These are phyloP conservation scores for Cichlasoma orientale DNA, from an alignment of 2,797 vertebrate species.

Conservation along the genomic window DNA sequence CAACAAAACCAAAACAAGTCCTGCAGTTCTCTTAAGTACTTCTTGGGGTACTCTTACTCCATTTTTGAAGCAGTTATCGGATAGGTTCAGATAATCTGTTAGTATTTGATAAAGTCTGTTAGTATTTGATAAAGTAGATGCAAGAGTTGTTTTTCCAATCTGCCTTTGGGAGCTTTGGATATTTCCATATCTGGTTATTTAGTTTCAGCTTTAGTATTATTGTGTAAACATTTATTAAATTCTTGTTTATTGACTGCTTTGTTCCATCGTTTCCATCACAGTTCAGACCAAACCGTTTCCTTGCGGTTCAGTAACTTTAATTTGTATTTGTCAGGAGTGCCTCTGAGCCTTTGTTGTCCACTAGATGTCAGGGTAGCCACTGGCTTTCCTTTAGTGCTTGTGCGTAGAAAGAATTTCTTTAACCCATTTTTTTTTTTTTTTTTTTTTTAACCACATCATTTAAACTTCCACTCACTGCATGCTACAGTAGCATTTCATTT, in stretches of 20 bases:
- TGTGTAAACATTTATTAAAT: not conserved
- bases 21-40: not conserved
- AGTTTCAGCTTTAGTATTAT: not conserved
- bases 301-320: not conserved
- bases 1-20: too few relatives aligned
- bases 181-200: not conserved
- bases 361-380: constrained; percentile 76
- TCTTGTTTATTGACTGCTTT: not conserved
- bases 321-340: not conserved
- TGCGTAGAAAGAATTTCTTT: constrained; percentile 6
- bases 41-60: not conserved
- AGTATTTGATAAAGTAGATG: not conserved
- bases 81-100: not conserved
- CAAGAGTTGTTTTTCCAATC: not conserved
- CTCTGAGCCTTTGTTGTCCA: constrained; percentile 63
- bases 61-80: not conserved
- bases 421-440: not conserved
- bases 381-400: not conserved
- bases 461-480: constrained; percentile 40
- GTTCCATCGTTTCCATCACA: not conserved
- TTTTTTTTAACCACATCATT: constrained; percentile 28
- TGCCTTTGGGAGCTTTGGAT: not conserved
- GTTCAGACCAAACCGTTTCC: not conserved
- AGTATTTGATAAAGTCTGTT: not conserved
- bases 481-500: constrained; percentile 44